phyloP scores from a whole-genome alignment of 2,113 vertebrate species.

The Melanotaenia duboulayi region DNA sequence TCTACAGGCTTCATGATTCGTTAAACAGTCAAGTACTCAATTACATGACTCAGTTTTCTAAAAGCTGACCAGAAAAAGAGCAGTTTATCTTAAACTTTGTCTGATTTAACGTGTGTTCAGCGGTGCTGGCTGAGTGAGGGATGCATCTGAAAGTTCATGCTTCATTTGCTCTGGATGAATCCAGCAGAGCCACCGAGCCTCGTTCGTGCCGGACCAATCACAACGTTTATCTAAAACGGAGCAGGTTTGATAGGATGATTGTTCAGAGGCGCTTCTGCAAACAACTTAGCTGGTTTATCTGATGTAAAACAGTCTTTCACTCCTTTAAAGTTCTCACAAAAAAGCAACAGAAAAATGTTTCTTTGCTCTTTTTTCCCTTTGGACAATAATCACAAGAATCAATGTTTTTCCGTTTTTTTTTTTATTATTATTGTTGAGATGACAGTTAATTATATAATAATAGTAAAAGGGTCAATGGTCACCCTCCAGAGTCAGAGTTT shows the following conservation, averaged over 20 bases:
- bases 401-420: too few relatives aligned
- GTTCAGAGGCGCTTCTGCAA: neutral
- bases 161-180: neutral
- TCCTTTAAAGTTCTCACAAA: neutral
- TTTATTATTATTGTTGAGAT: too few relatives aligned
- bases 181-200: too few relatives aligned
- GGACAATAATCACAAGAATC: too few relatives aligned
- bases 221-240: neutral
- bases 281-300: neutral
- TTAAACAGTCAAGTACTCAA: neutral
- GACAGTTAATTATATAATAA: too few relatives aligned
- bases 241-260: neutral
- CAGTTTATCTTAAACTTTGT: fast-evolving
- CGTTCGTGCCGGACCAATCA: neutral
- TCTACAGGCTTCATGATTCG: neutral
- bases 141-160: neutral
- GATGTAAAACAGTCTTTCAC: neutral
- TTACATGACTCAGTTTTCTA: constrained; percentile 4
- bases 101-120: neutral
- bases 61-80: neutral
- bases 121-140: neutral
- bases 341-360: too few relatives aligned
- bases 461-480: too few relatives aligned
- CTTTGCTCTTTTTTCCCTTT: too few relatives aligned
- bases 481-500: neutral